Conservation (phyloP, 1,140 invertebrate species). For the Tetramorium simillimum region DNA sequence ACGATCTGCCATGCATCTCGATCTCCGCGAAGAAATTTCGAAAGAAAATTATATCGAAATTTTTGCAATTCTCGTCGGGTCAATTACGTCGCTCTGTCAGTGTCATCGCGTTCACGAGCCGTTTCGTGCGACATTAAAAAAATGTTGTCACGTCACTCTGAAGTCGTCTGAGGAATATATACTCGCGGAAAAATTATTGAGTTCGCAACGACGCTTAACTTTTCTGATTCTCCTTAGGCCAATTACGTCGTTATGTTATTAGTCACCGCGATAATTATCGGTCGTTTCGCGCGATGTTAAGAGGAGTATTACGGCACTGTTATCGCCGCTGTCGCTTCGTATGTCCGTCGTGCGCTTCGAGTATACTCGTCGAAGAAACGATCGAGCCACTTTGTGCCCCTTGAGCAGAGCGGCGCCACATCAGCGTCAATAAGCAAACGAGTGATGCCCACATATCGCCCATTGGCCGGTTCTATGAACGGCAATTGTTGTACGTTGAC, state of each 20-base stretch:
- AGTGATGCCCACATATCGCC: slow-evolving; percentile 65
- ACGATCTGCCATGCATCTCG: background rate
- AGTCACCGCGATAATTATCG: slow-evolving; percentile 44
- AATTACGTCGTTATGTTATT: slow-evolving; percentile 26
- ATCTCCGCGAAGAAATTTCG: background rate
- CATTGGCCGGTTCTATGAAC: slow-evolving; percentile 68
- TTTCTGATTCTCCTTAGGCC: slow-evolving; percentile 2
- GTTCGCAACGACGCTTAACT: background rate
- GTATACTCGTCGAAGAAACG: slow-evolving; percentile 68
- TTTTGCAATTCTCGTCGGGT: background rate
- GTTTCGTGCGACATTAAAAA: background rate
- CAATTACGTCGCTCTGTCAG: slow-evolving; percentile 4
- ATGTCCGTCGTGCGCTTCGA: slow-evolving; percentile 44
- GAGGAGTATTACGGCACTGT: slow-evolving; percentile 23
- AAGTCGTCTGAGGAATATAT: background rate
- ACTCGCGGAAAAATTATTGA: background rate
- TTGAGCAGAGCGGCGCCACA: slow-evolving; percentile 71
- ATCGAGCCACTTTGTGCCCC: slow-evolving; percentile 72
- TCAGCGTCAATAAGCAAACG: slow-evolving; percentile 74
- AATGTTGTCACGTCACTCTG: background rate
- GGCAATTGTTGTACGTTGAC: slow-evolving; percentile 74
- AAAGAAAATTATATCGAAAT: background rate
- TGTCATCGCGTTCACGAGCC: background rate
- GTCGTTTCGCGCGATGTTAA: slow-evolving; percentile 29
- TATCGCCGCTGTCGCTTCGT: slow-evolving; percentile 7